phyloP scores from a whole-genome alignment of 1,140 invertebrate genomes.

The Rhysida immarginata region DNA sequence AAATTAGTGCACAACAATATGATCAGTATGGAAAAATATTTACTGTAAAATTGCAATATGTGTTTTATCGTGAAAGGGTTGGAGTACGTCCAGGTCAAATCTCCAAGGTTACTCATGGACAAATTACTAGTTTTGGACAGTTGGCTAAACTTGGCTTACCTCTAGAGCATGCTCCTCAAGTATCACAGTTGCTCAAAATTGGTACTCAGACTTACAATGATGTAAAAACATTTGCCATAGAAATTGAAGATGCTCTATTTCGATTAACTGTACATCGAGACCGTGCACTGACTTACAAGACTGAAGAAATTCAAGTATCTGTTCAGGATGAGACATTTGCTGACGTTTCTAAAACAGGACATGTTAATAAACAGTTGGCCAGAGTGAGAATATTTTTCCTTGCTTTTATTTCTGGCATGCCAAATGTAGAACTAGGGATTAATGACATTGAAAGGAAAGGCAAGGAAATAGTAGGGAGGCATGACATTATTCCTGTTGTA shows the following conservation, averaged over 20 bases:
- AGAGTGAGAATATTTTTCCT: conserved; percentile 88
- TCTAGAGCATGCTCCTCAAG: conserved; percentile 88
- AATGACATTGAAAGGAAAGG: conserved; percentile 94
- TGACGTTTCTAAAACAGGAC: conserved; percentile 73
- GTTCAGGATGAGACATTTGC: conserved; percentile 93
- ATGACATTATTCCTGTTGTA: conserved; percentile 97
- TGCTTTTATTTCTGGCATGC: conserved; percentile 55
- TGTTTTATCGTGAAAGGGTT: conserved; percentile 95
- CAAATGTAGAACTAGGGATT: conserved; percentile 55
- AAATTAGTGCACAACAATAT: conserved; percentile 77
- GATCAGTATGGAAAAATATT: conserved; percentile 99
- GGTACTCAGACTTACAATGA: conserved; percentile 79
- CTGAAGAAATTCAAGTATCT: conserved; percentile 93
- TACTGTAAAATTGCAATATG: conserved; percentile 93
- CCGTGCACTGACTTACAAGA: conserved; percentile 82
- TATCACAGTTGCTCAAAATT: conserved; percentile 91
- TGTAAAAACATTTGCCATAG: conserved; percentile 74
- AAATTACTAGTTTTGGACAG: conserved; percentile 76
- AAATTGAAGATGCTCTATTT: conserved; percentile 81
- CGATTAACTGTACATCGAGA: conserved; percentile 65
- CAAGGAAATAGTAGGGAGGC: conserved; percentile 93
- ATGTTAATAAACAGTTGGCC: conserved; percentile 80
- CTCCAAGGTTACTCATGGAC: conserved; percentile 61
- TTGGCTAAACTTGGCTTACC: conserved; percentile 91
- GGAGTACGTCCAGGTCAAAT: conserved; percentile 92